These are phyloP conservation scores for Apamea anceps DNA, from an alignment of 2,888 invertebrate species.

Conservation along the genomic window DNA sequence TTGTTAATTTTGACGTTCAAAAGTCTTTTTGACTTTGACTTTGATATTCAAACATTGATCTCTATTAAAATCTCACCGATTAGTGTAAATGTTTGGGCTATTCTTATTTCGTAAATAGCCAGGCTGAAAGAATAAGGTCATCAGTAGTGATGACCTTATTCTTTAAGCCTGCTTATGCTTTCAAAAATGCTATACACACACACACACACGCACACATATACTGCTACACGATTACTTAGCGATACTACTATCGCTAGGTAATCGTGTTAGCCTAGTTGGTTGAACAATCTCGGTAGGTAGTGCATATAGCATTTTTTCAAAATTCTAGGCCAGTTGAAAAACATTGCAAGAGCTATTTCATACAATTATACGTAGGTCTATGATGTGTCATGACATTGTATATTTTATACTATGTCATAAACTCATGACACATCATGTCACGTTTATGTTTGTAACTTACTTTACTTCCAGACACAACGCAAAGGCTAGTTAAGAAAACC, in stretches of 20 bases:
- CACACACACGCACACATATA: too few species aligned
- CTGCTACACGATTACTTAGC: too few species aligned
- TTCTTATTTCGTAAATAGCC: neutral
- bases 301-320: neutral
- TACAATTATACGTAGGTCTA: neutral
- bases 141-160: too few species aligned
- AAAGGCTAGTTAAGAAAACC: constrained; percentile 55
- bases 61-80: neutral
- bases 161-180: too few species aligned
- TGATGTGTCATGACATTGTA: neutral
- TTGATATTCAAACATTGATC: neutral
- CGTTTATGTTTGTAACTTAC: constrained; percentile 5
- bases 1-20: neutral
- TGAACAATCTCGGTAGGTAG: neutral
- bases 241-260: neutral
- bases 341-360: neutral
- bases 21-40: neutral
- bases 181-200: too few species aligned
- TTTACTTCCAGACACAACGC: constrained; percentile 8
- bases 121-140: neutral
- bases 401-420: neutral
- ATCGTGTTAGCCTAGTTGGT: neutral
- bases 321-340: neutral
- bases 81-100: neutral
- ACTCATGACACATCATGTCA: neutral